Percentiles rank a stretch among this genome's conserved stretches.
These are phyloP conservation scores for Myotis vivesi DNA, from an alignment of 2,797 vertebrate species.

Conservation along the genomic window DNA sequence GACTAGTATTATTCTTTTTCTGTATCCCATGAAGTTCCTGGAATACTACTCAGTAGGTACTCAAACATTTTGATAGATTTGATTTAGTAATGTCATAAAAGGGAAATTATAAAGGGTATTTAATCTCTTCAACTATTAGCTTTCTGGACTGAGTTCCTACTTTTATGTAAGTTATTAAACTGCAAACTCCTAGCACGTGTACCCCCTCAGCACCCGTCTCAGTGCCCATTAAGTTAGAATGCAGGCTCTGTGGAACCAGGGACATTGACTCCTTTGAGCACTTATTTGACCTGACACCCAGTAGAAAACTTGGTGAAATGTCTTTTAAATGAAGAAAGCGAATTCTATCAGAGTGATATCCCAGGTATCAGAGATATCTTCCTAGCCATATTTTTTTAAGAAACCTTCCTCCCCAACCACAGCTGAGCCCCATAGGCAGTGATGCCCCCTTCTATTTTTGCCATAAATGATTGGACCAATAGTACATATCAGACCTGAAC, in stretches of 20 bases:
- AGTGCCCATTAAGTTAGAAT: neutral
- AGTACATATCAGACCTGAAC: neutral
- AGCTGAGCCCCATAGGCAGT: neutral
- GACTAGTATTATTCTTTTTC: neutral
- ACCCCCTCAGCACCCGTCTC: neutral
- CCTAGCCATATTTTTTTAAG: neutral
- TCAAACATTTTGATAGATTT: slow-evolving; percentile 38
- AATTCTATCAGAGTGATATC: neutral
- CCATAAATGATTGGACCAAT: neutral
- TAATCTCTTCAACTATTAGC: neutral
- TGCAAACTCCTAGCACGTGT: neutral
- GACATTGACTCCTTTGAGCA: neutral
- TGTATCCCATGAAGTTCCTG: neutral
- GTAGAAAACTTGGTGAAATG: neutral
- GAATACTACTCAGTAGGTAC: neutral
- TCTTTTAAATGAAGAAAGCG: neutral
- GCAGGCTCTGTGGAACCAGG: neutral
- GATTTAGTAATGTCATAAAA: slow-evolving; percentile 17
- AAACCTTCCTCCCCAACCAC: neutral
- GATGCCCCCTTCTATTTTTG: neutral
- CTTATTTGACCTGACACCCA: rapidly evolving
- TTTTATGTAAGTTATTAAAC: neutral
- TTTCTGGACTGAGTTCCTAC: neutral
- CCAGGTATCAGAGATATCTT: too few relatives aligned
- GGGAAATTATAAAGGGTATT: neutral